Evolutionary conservation across 2,113 vertebrate genomes (phyloP).

Genomic region (Brachypodius melanocephalos): DNA sequence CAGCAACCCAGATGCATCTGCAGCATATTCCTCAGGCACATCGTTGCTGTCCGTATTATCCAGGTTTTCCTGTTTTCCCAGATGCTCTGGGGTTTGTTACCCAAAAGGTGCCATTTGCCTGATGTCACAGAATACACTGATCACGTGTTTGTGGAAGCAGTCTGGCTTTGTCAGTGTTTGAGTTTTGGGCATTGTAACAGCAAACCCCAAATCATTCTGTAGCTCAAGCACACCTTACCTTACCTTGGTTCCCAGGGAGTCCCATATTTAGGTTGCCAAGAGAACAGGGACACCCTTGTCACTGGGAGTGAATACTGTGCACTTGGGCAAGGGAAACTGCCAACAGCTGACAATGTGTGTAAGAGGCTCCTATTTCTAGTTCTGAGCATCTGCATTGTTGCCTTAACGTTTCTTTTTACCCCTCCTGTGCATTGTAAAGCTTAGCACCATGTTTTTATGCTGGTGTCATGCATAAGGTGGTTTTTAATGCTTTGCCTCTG

Average conservation of each 20-base stretch:
- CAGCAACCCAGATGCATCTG: background rate
- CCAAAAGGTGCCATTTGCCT: background rate
- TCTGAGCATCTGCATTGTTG: background rate
- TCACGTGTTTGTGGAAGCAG: background rate
- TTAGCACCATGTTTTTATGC: background rate
- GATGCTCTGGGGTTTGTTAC: background rate
- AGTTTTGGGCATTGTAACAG: background rate
- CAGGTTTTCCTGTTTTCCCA: background rate
- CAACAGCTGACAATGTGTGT: conserved; percentile 2
- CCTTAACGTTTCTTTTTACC: background rate
- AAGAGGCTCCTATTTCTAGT: background rate
- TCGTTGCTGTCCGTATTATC: background rate
- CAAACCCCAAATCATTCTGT: background rate
- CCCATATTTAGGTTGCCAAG: background rate
- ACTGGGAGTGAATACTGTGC: background rate
- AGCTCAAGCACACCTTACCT: background rate
- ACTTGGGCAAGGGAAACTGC: background rate
- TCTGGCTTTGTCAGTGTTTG: background rate
- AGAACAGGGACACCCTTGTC: background rate
- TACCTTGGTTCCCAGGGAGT: background rate
- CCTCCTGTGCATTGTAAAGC: background rate
- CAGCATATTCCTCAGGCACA: background rate
- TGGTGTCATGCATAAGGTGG: background rate
- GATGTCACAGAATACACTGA: background rate
- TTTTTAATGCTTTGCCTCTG: conserved; percentile 19